Evolutionary conservation across 2,113 vertebrate species (phyloP).

Genomic region (Indicator maculatus): DNA sequence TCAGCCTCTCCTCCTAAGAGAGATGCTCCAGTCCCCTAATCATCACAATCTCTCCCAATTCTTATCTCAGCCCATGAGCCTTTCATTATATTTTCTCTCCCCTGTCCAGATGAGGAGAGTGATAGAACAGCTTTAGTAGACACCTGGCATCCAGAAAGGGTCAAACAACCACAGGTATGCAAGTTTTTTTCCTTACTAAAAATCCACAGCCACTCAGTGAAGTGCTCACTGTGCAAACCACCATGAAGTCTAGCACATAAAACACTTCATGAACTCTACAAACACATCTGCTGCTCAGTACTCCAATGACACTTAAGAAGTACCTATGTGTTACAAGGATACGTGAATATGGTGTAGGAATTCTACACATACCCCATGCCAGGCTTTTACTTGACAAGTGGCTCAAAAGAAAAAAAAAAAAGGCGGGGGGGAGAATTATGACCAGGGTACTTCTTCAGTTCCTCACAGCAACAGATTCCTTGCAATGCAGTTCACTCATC

Average conservation of each 20-base stretch:
- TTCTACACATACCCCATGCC: neutral
- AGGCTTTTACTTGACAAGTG: neutral
- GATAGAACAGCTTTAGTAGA: too few species aligned
- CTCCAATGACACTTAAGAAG: neutral
- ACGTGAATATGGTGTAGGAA: accelerated
- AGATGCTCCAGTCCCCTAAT: too few species aligned
- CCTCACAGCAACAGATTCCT: neutral
- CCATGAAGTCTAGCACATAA: neutral
- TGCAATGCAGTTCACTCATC: neutral
- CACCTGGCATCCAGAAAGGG: too few species aligned
- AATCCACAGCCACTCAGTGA: neutral
- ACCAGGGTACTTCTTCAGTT: neutral
- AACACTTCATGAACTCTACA: neutral
- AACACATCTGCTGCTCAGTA: neutral
- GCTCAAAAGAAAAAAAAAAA: neutral
- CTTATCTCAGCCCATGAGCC: too few species aligned
- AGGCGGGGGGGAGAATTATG: neutral
- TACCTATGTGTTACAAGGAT: accelerated
- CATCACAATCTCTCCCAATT: too few species aligned
- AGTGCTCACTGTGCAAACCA: neutral
- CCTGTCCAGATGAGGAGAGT: too few species aligned
- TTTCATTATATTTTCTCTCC: too few species aligned
- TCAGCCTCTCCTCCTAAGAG: too few species aligned
- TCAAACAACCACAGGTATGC: neutral
- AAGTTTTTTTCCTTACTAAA: neutral